A percentile compares a stretch with the other conserved stretches of the same genome.
Evolutionary conservation across 2,113 vertebrate species (phyloP).

Genomic region (Pardalotus punctatus): DNA sequence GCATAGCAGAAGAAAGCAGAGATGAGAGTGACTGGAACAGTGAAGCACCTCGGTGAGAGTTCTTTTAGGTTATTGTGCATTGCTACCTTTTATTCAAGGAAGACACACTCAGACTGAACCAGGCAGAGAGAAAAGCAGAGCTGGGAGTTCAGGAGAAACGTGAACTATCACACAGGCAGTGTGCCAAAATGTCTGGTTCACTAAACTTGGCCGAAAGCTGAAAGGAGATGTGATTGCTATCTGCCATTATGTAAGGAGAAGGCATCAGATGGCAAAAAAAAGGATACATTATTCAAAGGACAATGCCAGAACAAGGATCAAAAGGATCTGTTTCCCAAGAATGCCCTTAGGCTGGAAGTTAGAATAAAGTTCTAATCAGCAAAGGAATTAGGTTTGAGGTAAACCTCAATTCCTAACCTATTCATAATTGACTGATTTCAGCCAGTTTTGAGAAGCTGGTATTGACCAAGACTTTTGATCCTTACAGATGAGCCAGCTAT

Average conservation of each 20-base stretch:
- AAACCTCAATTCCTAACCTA: neutral
- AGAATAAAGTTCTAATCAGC: neutral
- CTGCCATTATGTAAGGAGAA: neutral
- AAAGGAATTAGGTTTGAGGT: neutral
- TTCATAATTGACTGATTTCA: neutral
- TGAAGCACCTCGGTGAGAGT: neutral
- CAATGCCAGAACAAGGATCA: neutral
- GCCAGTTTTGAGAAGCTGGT: neutral
- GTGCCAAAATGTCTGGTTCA: neutral
- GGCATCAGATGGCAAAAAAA: neutral
- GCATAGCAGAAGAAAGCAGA: neutral
- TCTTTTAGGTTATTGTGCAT: neutral
- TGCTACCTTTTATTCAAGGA: neutral
- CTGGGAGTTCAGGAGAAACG: neutral
- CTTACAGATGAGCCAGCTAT: neutral
- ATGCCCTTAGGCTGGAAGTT: neutral
- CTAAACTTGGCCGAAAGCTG: neutral
- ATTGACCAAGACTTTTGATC: constrained; percentile 3
- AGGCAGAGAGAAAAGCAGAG: neutral
- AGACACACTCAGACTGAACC: neutral
- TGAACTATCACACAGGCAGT: neutral
- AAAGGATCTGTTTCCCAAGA: neutral
- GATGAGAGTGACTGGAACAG: neutral
- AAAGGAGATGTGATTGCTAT: constrained; percentile 5
- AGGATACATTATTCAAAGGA: neutral